Evolutionary conservation across 1,140 invertebrate genomes (phyloP).

Genomic region (Scylla paramamosain): DNA sequence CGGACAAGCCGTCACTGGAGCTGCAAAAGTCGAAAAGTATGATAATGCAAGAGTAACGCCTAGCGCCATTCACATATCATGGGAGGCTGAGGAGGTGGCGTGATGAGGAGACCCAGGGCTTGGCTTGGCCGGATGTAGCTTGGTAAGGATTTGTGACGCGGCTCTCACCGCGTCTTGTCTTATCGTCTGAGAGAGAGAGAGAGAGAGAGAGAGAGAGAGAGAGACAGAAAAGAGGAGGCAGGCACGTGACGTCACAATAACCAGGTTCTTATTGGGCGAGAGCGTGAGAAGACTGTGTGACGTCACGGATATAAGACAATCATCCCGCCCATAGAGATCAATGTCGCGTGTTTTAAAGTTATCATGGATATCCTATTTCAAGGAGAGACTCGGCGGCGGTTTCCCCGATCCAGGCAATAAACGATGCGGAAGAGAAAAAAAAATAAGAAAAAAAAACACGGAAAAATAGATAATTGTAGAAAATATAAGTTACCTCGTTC

Average conservation of each 20-base stretch:
- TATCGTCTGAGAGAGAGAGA: neutral
- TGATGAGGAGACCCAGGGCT: neutral
- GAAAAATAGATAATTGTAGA: too few species aligned
- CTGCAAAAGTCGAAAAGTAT: neutral
- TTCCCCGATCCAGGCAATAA: too few species aligned
- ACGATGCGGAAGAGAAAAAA: too few species aligned
- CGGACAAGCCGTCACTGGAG: neutral
- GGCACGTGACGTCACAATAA: neutral
- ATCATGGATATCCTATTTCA: neutral
- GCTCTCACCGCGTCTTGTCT: neutral
- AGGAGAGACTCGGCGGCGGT: neutral
- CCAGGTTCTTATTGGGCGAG: neutral
- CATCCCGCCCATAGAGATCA: neutral
- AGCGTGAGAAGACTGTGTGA: neutral
- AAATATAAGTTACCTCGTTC: too few species aligned
- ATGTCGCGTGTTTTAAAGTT: neutral
- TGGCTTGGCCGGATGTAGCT: neutral
- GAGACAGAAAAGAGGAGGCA: neutral
- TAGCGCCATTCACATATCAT: neutral
- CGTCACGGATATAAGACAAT: neutral
- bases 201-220: neutral
- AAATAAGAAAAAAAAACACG: too few species aligned
- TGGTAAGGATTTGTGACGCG: neutral
- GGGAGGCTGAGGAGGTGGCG: neutral
- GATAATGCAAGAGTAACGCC: neutral